Evolutionary conservation across 2,888 invertebrate species (phyloP).

Genomic region (Vanessa cardui): DNA sequence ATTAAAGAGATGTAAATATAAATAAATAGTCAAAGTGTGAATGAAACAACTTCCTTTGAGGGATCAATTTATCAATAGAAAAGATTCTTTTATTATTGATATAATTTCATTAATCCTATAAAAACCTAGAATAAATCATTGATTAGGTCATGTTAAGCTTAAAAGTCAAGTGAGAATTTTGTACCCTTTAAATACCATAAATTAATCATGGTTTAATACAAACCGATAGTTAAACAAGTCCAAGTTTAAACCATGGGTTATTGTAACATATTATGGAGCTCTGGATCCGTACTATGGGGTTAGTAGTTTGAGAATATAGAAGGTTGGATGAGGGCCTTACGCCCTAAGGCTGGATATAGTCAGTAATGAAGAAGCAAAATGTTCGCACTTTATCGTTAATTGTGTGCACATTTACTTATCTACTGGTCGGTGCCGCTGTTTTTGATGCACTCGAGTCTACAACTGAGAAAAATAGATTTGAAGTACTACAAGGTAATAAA

Average conservation of each 20-base stretch:
- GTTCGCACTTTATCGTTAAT: conserved; percentile 99
- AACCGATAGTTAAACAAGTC: neutral
- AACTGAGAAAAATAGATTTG: conserved; percentile 95
- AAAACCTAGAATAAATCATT: conserved; percentile 11
- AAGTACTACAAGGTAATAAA: conserved; percentile 90
- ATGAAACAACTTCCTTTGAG: conserved; percentile 59
- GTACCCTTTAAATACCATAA: conserved; percentile 12
- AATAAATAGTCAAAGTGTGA: conserved; percentile 41
- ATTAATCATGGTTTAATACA: conserved; percentile 13
- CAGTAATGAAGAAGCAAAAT: conserved; percentile 99
- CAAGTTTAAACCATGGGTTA: conserved; percentile 42
- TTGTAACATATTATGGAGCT: conserved; percentile 60
- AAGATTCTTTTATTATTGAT: conserved; percentile 41
- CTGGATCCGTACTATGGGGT: conserved; percentile 27
- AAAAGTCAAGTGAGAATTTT: conserved; percentile 25
- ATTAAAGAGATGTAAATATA: conserved; percentile 43
- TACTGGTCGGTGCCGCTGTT: conserved; percentile 99
- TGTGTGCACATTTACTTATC: conserved; percentile 99
- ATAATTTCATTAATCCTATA: conserved; percentile 46
- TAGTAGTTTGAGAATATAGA: conserved; percentile 39
- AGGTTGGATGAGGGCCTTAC: conserved; percentile 58
- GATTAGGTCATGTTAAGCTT: conserved; percentile 19
- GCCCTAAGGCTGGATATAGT: conserved; percentile 72
- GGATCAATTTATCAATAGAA: conserved; percentile 76
- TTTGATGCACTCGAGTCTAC: conserved; percentile 99